phyloP scores from a whole-genome alignment of 2,113 vertebrate species.

The Elachura formosa region DNA sequence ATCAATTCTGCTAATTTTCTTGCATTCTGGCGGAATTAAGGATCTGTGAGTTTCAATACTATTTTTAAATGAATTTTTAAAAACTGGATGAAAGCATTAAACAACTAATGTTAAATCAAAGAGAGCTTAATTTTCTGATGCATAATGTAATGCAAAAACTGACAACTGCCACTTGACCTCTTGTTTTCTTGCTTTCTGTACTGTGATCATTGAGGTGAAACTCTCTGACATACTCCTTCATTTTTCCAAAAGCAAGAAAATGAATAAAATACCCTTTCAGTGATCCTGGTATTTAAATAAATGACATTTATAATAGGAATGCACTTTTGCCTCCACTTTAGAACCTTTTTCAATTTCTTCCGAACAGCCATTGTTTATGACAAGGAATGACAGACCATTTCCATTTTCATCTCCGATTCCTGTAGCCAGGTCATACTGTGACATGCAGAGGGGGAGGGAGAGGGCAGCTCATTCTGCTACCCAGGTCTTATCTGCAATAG shows the following conservation, averaged over 20 bases:
- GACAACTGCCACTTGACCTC: slow-evolving; percentile 15
- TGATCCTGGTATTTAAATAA: slow-evolving; percentile 57
- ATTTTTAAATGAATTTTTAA: not conserved
- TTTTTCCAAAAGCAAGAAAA: slow-evolving; percentile 52
- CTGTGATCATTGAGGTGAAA: slow-evolving; percentile 12
- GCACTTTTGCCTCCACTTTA: slow-evolving; percentile 44
- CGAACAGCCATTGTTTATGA: slow-evolving; percentile 1
- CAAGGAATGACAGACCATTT: slow-evolving; percentile 37
- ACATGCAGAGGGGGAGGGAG: not conserved
- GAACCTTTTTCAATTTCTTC: slow-evolving; percentile 20
- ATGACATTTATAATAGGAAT: slow-evolving; percentile 54
- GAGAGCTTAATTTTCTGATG: not conserved
- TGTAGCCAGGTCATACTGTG: slow-evolving; percentile 3
- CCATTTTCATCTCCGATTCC: slow-evolving; percentile 20
- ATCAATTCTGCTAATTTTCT: not conserved
- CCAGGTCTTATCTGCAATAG: not conserved
- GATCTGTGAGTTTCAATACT: not conserved
- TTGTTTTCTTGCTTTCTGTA: not conserved
- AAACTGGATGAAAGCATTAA: not conserved
- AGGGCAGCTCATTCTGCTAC: not conserved
- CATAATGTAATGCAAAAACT: not conserved
- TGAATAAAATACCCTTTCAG: slow-evolving; percentile 47
- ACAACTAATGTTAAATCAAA: not conserved
- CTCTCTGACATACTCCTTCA: slow-evolving; percentile 20
- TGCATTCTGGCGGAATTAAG: not conserved